Base-by-base conservation (phyloP, 1,140 invertebrate genomes). In the Orchestia grillus region DNA sequence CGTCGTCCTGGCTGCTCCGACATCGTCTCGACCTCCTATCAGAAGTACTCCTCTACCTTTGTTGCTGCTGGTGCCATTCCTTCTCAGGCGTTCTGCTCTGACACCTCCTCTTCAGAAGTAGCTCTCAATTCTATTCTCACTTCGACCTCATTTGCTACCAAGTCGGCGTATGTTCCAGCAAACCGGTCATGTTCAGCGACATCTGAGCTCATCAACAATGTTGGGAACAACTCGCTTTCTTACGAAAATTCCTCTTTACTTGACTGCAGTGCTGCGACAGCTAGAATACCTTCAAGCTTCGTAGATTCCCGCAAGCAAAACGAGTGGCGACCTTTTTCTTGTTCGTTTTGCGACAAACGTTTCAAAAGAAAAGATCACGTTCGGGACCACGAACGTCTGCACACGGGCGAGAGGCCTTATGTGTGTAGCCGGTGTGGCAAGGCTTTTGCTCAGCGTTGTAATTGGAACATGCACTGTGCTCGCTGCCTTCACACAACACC, bases 351-450 rank as follows among this genome's bases (percentile, higher is more conserved):
- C 87, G 96, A 95, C 95, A 98, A 98, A 97, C 98, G 98, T 96
- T 98, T 98, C 97, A 98, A 98, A 96, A 98, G 98, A 97, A 98
- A 97, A 97, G 98, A 97, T 96, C 98, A 98, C 97, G 97, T 97
- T 40, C 97, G 95, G 36, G 96, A 96, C 42, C 97, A 97, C 95
- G 96, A 97, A 44, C 96, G 97, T 41, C 96, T 96, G 15, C 97
- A 97, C 96, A 97, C 97, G n/a, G 97, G 97, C 42, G 97, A 97
- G 90, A 97, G 98, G 45, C 98, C 98, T 57, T 98, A 98, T 97
- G 97, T 97, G 43, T 98, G 98, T 97, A 97, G 97, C 16, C 97
- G 98, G 28, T 98, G 98, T 96, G 97, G 97, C 77, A 98, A 98
- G 97, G 97, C 97, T 19, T 97, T 97, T 96, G 95, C 96, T 94